Evolutionary conservation across 2,113 vertebrate species (phyloP).

Genomic region (Phocoena phocoena): DNA sequence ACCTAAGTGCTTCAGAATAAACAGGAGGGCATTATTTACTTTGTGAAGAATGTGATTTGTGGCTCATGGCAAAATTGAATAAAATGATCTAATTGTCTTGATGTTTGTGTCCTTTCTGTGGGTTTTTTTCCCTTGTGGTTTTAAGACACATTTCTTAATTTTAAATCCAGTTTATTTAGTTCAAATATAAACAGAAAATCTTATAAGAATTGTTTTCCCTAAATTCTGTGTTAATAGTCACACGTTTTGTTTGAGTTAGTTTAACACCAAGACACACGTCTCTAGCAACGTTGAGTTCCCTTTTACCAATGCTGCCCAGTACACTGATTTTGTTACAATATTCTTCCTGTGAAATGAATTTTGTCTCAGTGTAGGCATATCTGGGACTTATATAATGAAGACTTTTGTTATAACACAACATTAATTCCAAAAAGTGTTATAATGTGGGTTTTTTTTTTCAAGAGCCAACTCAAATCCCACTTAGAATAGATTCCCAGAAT

Average conservation of each 20-base stretch:
- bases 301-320: not conserved
- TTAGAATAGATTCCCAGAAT: not conserved
- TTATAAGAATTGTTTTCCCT: not conserved
- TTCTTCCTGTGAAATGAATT: slow-evolving; percentile 7
- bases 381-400: not conserved
- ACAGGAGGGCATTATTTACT: not conserved
- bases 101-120: not conserved
- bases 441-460: not conserved
- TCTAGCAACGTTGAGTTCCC: not conserved
- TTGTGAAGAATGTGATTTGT: slow-evolving; percentile 38
- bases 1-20: not conserved
- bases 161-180: slow-evolving; percentile 12
- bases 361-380: not conserved
- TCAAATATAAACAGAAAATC: not conserved
- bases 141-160: not conserved
- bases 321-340: not conserved
- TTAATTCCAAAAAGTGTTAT: not conserved
- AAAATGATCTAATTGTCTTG: not conserved
- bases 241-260: not conserved
- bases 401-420: not conserved
- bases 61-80: not conserved
- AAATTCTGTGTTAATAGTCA: not conserved
- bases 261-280: not conserved
- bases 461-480: not conserved
- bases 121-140: not conserved